Base-by-base conservation (phyloP, 2,797 vertebrate genomes). In the Darevskia nairensis region DNA sequence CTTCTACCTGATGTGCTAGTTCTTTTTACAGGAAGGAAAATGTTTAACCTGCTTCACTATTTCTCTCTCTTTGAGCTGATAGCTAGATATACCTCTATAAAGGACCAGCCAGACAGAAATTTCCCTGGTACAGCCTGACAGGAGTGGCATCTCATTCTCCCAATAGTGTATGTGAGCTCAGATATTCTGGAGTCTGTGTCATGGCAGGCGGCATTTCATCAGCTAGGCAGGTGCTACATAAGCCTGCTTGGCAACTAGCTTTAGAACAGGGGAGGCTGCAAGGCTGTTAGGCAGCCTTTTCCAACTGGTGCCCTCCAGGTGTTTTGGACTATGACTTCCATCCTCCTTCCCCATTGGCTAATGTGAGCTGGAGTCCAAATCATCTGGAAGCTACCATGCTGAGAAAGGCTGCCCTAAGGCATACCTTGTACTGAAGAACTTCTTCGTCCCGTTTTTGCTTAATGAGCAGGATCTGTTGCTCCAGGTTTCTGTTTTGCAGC, bases 371-470 rank as follows among this genome's bases (percentile, higher is more conserved):
- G 4, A 13, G 13, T 13, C 27, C 25, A 74, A 39, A 39, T 2
- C 15, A 35, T 7, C 27, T 21, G 7, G 72, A 39, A 35, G 17
- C 4, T 39, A 19, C 72, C 32, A 39, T 19, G 27, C 6, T 32
- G 11, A 6, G n/a, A 6, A 72, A 32, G 27, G 10, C 10, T 27
- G 4, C 23, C n/a, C 5, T 8, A 61, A 3, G 27, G 0, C 94
- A 3, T 97, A 99, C 99, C 98, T 97, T 97, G 94, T 98, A 97
- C 80, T 98, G 97, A 83, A 95, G 90, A 39, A 95, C 90, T 82
- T 97, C 97, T 72, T 98, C 97, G 0, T 96, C 96, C 64, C 97
- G 94, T n/a, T 98, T 98, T 29, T 91, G 95, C 94, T 97, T 97
- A 94, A 97, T 94, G 7, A 98, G 96, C 7, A 85, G 13, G 0